Base-by-base conservation (phyloP, 2,113 vertebrate genomes). In the Chlorocebus sabaeus region DNA sequence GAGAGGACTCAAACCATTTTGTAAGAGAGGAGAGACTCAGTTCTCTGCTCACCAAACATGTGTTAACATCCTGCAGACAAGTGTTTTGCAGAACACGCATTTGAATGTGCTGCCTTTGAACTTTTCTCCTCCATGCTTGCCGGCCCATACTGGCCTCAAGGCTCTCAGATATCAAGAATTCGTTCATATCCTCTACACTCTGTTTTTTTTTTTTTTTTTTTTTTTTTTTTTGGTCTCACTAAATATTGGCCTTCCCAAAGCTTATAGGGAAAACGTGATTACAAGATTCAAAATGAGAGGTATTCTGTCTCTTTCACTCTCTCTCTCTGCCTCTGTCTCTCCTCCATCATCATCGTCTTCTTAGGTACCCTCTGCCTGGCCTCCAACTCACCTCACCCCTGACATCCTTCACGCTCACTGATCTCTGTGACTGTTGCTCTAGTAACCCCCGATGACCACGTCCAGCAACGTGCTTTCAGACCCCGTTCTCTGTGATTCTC, bases 401-500 rank as follows among this genome's bases (percentile, higher is more conserved):
- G n/a, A 3, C 25, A 48, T 59, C 30, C 59, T 64, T 35, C 16
- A 4, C 12, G 70, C 68, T 40, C 45, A 67, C 8, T 23, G 40
- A 45, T 35, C n/a, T 89, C 67, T 5, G 2, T 35, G 38, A 13
- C 16, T 68, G 2, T 38, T n/a, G 30, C 17, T 55, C 45, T 3
- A 3, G 7, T 4, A 22, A 18, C 40, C 68, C 8, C 12, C 20
- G 1, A 2, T 3, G 4, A 76, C 38, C 32, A 57, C 1, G 22
- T 55, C 52, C 73, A 14, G 17, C 16, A 6, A 14, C 0, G 1
- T 6, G 23, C 40, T 73, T 79, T 82, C 32, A 40, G 30, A 48
- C 17, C 18, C 70, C 40, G 13, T 38, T 17, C 22, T 92, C 40
- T 43, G 64, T 67, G 57, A 52, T 11, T 68, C 92, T 68, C 57